Percentiles rank a stretch among this genome's conserved stretches.
phyloP scores from a whole-genome alignment of 2,113 vertebrate genomes.

The Ailuropoda melanoleuca region DNA sequence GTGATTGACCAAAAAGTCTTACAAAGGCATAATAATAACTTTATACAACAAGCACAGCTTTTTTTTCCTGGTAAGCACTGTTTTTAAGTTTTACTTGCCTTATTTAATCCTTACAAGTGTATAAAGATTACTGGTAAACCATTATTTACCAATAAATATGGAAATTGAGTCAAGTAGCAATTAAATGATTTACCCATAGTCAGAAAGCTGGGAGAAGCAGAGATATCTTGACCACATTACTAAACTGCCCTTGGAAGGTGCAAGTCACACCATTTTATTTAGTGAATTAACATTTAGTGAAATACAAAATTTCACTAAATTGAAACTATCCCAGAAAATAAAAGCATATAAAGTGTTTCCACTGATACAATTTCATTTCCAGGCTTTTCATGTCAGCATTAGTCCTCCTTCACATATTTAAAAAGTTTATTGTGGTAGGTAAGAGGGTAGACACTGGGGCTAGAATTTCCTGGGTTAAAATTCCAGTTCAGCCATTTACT shows the following conservation, averaged over 20 bases:
- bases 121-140: not conserved
- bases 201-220: not conserved
- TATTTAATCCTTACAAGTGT: not conserved
- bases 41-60: not conserved
- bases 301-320: not conserved
- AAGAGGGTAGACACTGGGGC: not conserved
- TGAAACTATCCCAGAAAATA: not conserved
- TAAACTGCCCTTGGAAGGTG: not conserved
- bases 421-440: not conserved
- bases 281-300: not conserved
- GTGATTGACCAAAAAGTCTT: not conserved
- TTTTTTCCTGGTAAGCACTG: not conserved
- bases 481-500: not conserved
- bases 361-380: not conserved
- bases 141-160: not conserved
- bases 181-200: not conserved
- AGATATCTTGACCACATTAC: not conserved
- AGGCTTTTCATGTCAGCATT: not conserved
- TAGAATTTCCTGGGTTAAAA: not conserved
- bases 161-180: not conserved
- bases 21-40: not conserved
- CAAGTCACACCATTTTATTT: not conserved
- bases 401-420: not conserved
- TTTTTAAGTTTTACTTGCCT: not conserved
- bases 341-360: not conserved